Percentiles rank a stretch among this genome's conserved stretches.
Evolutionary conservation across 2,797 vertebrate genomes (phyloP).

Genomic region (Passerculus sandwichensis): DNA sequence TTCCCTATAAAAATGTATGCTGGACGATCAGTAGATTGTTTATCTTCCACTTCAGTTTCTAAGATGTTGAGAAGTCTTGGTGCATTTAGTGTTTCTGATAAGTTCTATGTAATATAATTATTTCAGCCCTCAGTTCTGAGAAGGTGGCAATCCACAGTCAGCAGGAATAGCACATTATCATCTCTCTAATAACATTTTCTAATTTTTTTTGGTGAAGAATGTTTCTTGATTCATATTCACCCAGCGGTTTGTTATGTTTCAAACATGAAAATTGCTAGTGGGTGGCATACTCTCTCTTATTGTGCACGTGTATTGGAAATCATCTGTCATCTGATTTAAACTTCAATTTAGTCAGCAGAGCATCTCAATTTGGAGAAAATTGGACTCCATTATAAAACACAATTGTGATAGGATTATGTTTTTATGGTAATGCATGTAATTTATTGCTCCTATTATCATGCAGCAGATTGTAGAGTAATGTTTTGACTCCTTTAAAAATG

Average conservation of each 20-base stretch:
- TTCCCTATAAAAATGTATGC: neutral
- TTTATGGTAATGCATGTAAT: constrained; percentile 49
- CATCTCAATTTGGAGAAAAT: constrained; percentile 58
- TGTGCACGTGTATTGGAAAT: constrained; percentile 46
- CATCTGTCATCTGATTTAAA: constrained; percentile 53
- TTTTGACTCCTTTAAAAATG: constrained; percentile 48
- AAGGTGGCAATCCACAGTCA: neutral
- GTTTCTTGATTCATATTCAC: constrained; percentile 26
- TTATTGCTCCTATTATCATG: constrained; percentile 38
- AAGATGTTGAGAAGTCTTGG: neutral
- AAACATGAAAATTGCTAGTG: constrained; percentile 44
- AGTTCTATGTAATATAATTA: neutral
- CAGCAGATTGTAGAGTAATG: constrained; percentile 22
- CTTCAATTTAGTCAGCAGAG: constrained; percentile 48
- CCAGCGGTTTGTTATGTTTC: constrained; percentile 43
- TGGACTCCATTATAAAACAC: constrained; percentile 50
- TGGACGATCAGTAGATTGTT: neutral
- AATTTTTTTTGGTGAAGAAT: neutral
- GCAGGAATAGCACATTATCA: neutral
- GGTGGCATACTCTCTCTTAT: constrained; percentile 35
- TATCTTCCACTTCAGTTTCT: neutral
- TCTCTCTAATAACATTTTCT: neutral
- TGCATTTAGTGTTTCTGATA: neutral
- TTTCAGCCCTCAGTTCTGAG: constrained; percentile 15
- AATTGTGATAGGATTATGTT: constrained; percentile 41